These are phyloP conservation scores for Macrotrachela quadricornifera DNA, from an alignment of 1,140 invertebrate genomes.

Conservation along the genomic window DNA sequence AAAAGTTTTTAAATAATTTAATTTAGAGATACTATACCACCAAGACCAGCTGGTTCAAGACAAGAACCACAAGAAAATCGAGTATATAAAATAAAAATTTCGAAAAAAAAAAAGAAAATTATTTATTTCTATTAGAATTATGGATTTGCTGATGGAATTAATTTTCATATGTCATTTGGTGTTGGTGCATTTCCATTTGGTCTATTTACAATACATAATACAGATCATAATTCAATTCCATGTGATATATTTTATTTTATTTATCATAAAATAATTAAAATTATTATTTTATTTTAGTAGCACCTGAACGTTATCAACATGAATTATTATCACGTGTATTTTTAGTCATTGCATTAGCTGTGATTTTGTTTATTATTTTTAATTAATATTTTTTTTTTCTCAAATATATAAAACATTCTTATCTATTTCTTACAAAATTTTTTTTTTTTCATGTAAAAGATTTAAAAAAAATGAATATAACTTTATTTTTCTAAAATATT, in stretches of 20 bases:
- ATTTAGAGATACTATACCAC: conserved; percentile 37
- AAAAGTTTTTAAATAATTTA: no score
- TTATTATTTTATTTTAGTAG: conserved; percentile 42
- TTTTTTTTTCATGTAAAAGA: no score
- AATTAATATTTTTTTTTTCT: conserved; percentile 39
- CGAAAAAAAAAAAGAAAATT: background rate
- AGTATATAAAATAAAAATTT: background rate
- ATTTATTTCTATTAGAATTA: conserved; percentile 30
- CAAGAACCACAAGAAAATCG: conserved; percentile 25
- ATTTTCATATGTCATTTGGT: conserved; percentile 94
- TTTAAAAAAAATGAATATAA: no score
- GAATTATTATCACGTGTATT: conserved; percentile 77
- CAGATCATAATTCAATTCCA: conserved; percentile 50
- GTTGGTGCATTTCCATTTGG: conserved; percentile 97
- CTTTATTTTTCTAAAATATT: no score
- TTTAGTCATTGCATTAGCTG: conserved; percentile 67
- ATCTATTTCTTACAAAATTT: no score
- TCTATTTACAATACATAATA: conserved; percentile 77
- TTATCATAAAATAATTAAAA: background rate
- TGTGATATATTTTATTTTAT: conserved; percentile 21
- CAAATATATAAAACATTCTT: no score
- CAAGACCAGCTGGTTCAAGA: conserved; percentile 31
- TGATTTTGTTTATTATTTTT: conserved; percentile 70
- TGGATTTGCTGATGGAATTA: conserved; percentile 53
- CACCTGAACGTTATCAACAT: conserved; percentile 64